phyloP scores from a whole-genome alignment of 2,888 invertebrate genomes.

The Andrena bucephala region DNA sequence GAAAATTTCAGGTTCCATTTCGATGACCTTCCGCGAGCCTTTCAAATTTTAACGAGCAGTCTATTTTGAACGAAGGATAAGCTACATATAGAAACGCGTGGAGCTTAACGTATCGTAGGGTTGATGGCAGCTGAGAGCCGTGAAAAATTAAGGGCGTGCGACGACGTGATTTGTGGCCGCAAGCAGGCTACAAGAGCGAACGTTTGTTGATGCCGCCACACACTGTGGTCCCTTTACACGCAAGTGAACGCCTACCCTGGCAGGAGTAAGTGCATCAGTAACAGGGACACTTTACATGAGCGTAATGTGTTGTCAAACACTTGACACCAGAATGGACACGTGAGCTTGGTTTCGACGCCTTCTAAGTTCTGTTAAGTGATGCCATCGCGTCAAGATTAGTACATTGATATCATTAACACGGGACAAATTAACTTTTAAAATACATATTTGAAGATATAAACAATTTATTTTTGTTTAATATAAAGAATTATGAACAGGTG shows the following conservation, averaged over 20 bases:
- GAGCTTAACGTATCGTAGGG: constrained; percentile 42
- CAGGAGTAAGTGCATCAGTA: constrained; percentile 40
- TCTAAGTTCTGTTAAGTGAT: constrained; percentile 8
- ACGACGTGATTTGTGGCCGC: constrained; percentile 66
- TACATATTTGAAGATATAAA: not conserved
- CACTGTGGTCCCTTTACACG: constrained; percentile 55
- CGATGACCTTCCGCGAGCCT: not conserved
- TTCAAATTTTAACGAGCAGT: constrained; percentile 53
- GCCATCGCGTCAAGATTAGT: constrained; percentile 20
- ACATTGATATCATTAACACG: not conserved
- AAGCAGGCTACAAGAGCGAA: constrained; percentile 59
- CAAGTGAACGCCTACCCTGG: constrained; percentile 56
- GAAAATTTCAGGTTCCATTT: not conserved
- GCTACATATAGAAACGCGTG: constrained; percentile 37
- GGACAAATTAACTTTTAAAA: not conserved
- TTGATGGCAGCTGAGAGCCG: constrained; percentile 63
- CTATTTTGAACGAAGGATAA: constrained; percentile 38
- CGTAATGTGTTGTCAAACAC: constrained; percentile 76
- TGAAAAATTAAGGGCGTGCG: constrained; percentile 67
- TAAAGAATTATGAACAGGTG: too few species aligned
- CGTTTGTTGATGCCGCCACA: constrained; percentile 62
- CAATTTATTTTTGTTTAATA: not conserved
- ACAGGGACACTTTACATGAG: constrained; percentile 64
- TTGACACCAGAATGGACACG: constrained; percentile 70
- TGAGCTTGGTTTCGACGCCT: constrained; percentile 52